A percentile compares a stretch with the other conserved stretches of the same genome.
phyloP scores from a whole-genome alignment of 2,113 vertebrate species.

The Okapia johnstoni region DNA sequence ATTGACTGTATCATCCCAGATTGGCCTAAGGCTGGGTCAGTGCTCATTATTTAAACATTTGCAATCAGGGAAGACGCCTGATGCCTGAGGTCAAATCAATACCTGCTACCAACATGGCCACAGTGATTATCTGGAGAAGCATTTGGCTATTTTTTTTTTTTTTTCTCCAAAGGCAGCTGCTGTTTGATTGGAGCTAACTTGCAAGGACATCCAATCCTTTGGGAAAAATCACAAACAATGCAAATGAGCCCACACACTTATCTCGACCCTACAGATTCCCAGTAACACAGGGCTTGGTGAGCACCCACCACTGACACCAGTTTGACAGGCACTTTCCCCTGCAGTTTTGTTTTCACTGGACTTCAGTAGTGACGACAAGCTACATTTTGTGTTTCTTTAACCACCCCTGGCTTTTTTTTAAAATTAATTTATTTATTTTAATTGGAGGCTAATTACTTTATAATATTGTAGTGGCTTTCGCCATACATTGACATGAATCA shows the following conservation, averaged over 20 bases:
- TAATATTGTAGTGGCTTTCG: background rate
- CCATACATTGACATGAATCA: background rate
- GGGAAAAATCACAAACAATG: background rate
- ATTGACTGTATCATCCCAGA: background rate
- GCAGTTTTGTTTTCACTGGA: fast-evolving
- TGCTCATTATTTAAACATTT: background rate
- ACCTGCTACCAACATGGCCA: background rate
- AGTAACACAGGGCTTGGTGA: fast-evolving
- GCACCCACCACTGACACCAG: background rate
- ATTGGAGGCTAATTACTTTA: background rate
- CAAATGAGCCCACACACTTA: background rate
- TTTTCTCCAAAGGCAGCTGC: background rate
- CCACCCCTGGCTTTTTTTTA: background rate
- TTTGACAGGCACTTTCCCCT: background rate
- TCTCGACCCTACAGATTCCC: background rate
- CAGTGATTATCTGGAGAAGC: background rate
- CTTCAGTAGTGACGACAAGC: background rate
- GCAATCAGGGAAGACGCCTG: background rate
- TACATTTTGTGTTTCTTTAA: background rate
- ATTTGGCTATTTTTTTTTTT: background rate
- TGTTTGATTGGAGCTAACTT: background rate
- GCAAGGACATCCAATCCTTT: background rate
- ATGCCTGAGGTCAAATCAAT: background rate
- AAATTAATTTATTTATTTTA: background rate
- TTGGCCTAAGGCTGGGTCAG: background rate